phyloP scores from a whole-genome alignment of 1,140 invertebrate species.

The Nasonia vitripennis region DNA sequence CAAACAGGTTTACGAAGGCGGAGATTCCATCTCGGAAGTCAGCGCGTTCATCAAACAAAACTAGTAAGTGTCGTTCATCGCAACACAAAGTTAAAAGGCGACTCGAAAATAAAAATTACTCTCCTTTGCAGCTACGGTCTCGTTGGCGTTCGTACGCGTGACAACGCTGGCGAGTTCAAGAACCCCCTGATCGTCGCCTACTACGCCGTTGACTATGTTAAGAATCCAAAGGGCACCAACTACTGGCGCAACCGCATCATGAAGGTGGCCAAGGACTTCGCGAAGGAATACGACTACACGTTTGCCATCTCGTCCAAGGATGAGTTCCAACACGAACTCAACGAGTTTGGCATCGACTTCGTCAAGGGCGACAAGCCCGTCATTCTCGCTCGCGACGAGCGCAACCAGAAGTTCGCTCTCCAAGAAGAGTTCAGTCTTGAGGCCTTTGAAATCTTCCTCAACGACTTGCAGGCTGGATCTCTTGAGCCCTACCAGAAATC shows the following conservation, averaged over 20 bases:
- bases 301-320: conserved; percentile 95
- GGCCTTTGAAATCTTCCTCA: conserved; percentile 90
- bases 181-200: conserved; percentile 94
- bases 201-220: conserved; percentile 96
- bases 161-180: conserved; percentile 90
- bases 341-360: conserved; percentile 94
- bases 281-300: conserved; percentile 82
- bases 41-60: conserved; percentile 89
- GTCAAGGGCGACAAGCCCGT: conserved; percentile 93
- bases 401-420: conserved; percentile 94
- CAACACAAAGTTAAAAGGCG: background rate
- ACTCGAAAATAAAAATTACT: background rate
- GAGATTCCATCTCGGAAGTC: conserved; percentile 81
- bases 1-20: conserved; percentile 84
- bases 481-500: conserved; percentile 97
- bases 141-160: conserved; percentile 90
- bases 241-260: conserved; percentile 99
- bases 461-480: conserved; percentile 87
- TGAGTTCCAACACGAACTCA: conserved; percentile 94
- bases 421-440: conserved; percentile 94
- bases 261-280: conserved; percentile 94
- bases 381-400: conserved; percentile 86
- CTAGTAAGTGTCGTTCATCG: conserved; percentile 80
- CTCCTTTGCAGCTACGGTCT: conserved; percentile 86
- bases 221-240: conserved; percentile 98